phyloP scores from a whole-genome alignment of 2,797 vertebrate genomes.

The Manis crassicaudata region DNA sequence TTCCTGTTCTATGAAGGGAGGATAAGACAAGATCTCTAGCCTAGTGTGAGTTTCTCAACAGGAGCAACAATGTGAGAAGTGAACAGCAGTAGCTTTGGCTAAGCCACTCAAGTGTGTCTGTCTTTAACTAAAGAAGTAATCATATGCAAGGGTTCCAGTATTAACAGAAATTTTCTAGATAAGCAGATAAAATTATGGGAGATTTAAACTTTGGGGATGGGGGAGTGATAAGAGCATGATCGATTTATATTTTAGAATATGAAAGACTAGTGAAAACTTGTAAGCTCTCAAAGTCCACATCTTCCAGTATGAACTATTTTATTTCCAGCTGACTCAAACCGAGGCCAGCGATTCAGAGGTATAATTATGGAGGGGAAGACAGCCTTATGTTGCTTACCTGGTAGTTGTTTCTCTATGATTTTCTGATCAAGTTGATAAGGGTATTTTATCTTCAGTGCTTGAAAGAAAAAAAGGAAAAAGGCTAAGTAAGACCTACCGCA shows the following conservation, averaged over 20 bases:
- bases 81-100: background rate
- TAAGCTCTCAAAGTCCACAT: background rate
- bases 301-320: background rate
- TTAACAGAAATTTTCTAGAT: background rate
- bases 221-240: accelerated
- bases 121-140: background rate
- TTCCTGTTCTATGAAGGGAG: background rate
- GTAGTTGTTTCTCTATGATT: conserved; percentile 92
- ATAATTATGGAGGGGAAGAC: accelerated
- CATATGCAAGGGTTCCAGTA: background rate
- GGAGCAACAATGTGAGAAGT: background rate
- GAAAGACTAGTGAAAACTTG: background rate
- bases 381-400: conserved; percentile 87
- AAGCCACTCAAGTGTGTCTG: background rate
- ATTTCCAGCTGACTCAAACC: background rate
- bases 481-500: background rate
- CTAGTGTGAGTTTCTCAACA: background rate
- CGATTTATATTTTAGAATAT: background rate
- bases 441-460: conserved; percentile 93
- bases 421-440: conserved; percentile 88
- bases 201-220: background rate
- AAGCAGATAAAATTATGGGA: background rate
- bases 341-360: background rate
- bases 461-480: conserved; percentile 40
- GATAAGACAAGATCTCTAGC: background rate